Evolutionary conservation across 2,797 vertebrate species (phyloP).

Genomic region (Limosa lapponica): DNA sequence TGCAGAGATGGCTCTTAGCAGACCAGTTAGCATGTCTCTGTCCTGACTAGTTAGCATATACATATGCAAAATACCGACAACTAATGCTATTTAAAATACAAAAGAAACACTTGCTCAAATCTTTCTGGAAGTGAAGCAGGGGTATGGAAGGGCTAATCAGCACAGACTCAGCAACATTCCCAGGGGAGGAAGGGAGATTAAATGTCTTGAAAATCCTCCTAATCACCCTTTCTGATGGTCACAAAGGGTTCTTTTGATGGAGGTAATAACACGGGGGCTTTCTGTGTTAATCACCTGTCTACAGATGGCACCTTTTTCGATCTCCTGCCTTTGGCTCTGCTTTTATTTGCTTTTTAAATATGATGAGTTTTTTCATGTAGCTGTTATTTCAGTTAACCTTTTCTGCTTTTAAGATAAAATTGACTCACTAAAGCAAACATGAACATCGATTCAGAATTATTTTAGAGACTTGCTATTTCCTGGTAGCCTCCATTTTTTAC

Average conservation of each 20-base stretch:
- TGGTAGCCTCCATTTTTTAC: neutral
- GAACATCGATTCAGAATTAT: neutral
- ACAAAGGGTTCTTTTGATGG: constrained; percentile 62
- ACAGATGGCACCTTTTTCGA: neutral
- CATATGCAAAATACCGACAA: neutral
- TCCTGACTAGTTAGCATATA: neutral
- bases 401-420: neutral
- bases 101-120: constrained; percentile 19
- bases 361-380: neutral
- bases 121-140: neutral
- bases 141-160: constrained; percentile 12
- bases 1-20: neutral
- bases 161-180: constrained; percentile 77
- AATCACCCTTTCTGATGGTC: constrained; percentile 28
- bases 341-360: neutral
- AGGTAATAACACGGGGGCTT: neutral
- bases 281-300: neutral
- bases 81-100: neutral
- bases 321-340: neutral
- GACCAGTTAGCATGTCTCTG: neutral
- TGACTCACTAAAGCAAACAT: neutral
- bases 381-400: neutral
- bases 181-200: constrained; percentile 69
- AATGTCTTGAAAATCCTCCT: constrained; percentile 75
- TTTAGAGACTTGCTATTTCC: neutral